Conservation (phyloP, 2,113 vertebrate genomes). For the Morone chrysops region DNA sequence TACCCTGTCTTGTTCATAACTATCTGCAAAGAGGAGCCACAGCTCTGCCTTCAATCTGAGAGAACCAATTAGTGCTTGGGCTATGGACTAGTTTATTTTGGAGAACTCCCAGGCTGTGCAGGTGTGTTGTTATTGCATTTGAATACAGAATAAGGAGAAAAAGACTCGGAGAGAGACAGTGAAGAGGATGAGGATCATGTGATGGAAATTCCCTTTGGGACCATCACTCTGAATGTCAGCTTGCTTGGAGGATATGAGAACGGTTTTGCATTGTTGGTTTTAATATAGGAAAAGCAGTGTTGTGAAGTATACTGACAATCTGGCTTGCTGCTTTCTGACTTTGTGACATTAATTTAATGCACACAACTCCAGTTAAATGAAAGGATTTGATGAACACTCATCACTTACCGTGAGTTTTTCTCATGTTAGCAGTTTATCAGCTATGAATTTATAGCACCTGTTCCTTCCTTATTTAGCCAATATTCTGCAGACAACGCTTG, state of each 20-base stretch:
- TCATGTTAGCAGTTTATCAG: neutral
- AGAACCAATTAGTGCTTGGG: constrained; percentile 55
- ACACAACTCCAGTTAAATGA: neutral
- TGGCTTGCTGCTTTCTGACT: constrained; percentile 31
- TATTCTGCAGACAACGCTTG: neutral
- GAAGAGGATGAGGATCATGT: constrained; percentile 25
- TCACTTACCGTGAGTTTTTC: too few relatives aligned
- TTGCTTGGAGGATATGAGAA: constrained; percentile 44
- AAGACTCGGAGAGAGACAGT: constrained; percentile 16
- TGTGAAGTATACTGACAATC: constrained; percentile 33
- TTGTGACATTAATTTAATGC: constrained; percentile 12
- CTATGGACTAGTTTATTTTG: constrained; percentile 50
- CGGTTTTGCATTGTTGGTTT: constrained; percentile 59
- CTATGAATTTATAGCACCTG: neutral
- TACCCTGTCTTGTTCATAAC: constrained; percentile 56
- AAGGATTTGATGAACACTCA: neutral
- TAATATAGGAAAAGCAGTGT: constrained; percentile 41
- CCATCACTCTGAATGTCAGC: constrained; percentile 35
- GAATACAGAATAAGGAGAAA: constrained; percentile 18
- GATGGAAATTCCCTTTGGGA: constrained; percentile 37
- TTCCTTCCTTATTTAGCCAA: neutral
- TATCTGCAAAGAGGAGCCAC: constrained; percentile 24
- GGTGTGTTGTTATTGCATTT: constrained; percentile 34
- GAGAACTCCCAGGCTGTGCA: constrained; percentile 34
- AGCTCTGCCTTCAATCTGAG: constrained; percentile 38